Conservation (phyloP, 2,888 invertebrate species). For the Drosophila percnosoma region DNA sequence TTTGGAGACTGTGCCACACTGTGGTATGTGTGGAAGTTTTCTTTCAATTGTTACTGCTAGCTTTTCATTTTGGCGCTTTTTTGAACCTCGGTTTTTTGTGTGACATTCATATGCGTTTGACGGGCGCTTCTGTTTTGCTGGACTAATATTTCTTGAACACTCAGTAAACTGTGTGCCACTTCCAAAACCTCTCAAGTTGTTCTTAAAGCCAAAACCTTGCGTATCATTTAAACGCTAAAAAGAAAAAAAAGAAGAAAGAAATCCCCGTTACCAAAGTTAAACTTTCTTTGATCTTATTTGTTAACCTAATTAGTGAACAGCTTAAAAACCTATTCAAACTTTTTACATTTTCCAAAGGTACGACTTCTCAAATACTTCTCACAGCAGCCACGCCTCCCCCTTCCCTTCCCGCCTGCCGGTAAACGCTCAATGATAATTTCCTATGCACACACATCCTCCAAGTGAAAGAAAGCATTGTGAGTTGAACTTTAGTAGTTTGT, state of each 20-base stretch:
- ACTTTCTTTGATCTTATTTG: slow-evolving; percentile 29
- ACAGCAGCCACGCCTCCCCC: no score
- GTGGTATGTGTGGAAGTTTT: neutral
- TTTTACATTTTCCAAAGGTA: slow-evolving; percentile 11
- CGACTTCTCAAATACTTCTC: neutral
- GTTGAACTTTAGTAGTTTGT: slow-evolving; percentile 40
- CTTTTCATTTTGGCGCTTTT: neutral
- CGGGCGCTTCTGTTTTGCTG: neutral
- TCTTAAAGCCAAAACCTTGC: neutral
- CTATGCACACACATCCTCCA: slow-evolving; percentile 18
- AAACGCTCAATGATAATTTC: slow-evolving; percentile 28
- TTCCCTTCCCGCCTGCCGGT: neutral
- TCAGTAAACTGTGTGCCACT: neutral
- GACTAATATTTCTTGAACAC: neutral
- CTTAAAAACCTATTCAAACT: slow-evolving; percentile 25
- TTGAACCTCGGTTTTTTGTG: neutral
- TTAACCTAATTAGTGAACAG: slow-evolving; percentile 37
- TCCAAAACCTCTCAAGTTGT: neutral
- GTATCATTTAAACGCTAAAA: neutral
- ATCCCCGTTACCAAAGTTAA: neutral
- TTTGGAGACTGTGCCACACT: neutral
- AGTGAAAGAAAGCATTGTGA: slow-evolving; percentile 16
- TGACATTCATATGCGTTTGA: neutral
- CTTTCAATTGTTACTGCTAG: neutral
- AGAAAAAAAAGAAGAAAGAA: neutral